These are phyloP conservation scores for Drosophila ercepeae DNA, from an alignment of 1,140 invertebrate genomes.

Conservation along the genomic window DNA sequence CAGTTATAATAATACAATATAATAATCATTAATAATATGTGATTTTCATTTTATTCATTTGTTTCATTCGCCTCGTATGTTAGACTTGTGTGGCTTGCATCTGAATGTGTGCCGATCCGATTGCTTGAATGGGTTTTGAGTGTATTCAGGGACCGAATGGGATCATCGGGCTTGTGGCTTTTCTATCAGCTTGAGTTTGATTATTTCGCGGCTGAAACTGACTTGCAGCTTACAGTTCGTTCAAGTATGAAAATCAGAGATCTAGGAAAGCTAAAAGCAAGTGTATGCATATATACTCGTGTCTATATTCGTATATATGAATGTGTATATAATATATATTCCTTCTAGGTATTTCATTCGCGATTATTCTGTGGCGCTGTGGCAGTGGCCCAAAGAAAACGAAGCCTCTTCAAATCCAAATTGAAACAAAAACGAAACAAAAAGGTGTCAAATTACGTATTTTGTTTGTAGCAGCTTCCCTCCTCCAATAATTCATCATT, in stretches of 20 bases:
- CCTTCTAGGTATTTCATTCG: slow-evolving; percentile 53
- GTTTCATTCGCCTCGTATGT: slow-evolving; percentile 30
- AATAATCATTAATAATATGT: slow-evolving; percentile 80
- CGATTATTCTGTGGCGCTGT: slow-evolving; percentile 57
- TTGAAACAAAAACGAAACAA: slow-evolving; percentile 17
- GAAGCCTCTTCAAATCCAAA: slow-evolving; percentile 41
- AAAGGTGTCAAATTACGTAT: slow-evolving; percentile 39
- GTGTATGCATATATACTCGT: slow-evolving; percentile 64
- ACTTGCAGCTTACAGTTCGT: slow-evolving; percentile 40
- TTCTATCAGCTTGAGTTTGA: slow-evolving; percentile 38
- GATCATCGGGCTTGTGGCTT: slow-evolving; percentile 10
- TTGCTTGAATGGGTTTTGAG: slow-evolving; percentile 34
- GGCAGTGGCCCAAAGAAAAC: slow-evolving; percentile 26
- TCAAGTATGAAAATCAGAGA: slow-evolving; percentile 66
- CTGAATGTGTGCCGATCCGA: slow-evolving; percentile 33
- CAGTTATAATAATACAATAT: slow-evolving; percentile 83
- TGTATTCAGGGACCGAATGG: slow-evolving; percentile 17
- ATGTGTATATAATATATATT: slow-evolving; percentile 52
- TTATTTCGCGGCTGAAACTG: slow-evolving; percentile 43
- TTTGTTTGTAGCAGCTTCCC: slow-evolving; percentile 21
- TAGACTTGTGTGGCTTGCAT: slow-evolving; percentile 43
- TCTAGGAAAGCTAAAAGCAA: slow-evolving; percentile 81
- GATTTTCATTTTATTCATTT: slow-evolving; percentile 15
- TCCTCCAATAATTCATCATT: slow-evolving; percentile 7
- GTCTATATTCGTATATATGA: slow-evolving; percentile 53